These are phyloP conservation scores for Crocallis elinguaria DNA, from an alignment of 2,888 invertebrate genomes.

Conservation along the genomic window DNA sequence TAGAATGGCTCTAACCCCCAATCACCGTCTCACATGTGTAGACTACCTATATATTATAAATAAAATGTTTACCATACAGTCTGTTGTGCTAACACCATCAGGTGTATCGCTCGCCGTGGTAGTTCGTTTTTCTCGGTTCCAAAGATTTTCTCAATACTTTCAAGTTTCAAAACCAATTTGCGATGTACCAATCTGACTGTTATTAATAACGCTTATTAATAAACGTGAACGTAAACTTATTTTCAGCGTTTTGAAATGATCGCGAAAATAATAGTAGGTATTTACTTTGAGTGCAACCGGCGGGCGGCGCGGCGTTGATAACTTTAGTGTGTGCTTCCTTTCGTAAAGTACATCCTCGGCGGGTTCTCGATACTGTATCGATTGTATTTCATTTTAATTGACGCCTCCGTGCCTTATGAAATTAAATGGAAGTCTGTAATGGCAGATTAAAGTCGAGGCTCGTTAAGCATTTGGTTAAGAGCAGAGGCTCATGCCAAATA, in stretches of 20 bases:
- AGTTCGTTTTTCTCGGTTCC: too few species aligned
- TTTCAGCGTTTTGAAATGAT: constrained; percentile 57
- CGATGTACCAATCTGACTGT: not conserved
- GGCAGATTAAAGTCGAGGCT: constrained; percentile 15
- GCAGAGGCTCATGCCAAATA: constrained; percentile 14
- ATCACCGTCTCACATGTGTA: too few species aligned
- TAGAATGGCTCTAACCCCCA: too few species aligned
- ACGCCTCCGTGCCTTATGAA: constrained; percentile 23
- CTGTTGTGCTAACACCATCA: too few species aligned
- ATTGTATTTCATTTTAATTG: constrained; percentile 46
- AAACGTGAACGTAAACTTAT: constrained; percentile 25
- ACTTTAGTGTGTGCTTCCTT: constrained; percentile 72
- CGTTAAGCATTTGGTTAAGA: constrained; percentile 2
- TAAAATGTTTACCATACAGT: too few species aligned
- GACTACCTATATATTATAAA: too few species aligned
- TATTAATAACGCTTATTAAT: constrained; percentile 41
- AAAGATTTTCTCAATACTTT: too few species aligned
- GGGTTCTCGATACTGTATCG: constrained; percentile 41
- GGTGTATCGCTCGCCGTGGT: too few species aligned
- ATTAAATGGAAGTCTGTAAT: constrained; percentile 19
- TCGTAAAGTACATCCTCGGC: constrained; percentile 53
- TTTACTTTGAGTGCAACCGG: constrained; percentile 67
- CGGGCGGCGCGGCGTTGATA: constrained; percentile 59
- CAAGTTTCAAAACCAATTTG: too few species aligned
- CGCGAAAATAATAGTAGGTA: constrained; percentile 69